These are phyloP conservation scores for Eudemis profundana DNA, from an alignment of 2,888 invertebrate species.

Conservation along the genomic window DNA sequence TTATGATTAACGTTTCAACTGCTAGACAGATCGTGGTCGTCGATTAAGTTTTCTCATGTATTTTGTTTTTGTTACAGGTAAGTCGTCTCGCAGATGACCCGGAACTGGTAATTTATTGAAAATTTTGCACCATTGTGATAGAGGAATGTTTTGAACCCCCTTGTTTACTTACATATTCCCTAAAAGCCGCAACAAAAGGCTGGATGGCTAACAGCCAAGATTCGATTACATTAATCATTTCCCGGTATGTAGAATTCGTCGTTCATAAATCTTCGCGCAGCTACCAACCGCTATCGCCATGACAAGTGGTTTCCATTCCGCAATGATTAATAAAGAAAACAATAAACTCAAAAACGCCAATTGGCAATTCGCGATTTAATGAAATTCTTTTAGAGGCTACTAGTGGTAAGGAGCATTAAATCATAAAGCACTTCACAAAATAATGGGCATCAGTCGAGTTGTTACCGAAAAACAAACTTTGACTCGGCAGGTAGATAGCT, in stretches of 20 bases:
- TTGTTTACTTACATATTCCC: slow-evolving; percentile 50
- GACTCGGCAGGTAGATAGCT: slow-evolving; percentile 22
- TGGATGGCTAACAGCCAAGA: slow-evolving; percentile 70
- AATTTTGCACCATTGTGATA: slow-evolving; percentile 3
- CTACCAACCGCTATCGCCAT: slow-evolving; percentile 35
- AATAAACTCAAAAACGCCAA: slow-evolving; percentile 32
- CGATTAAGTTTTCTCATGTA: slow-evolving; percentile 24
- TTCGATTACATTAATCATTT: slow-evolving; percentile 71
- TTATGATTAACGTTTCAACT: slow-evolving; percentile 26
- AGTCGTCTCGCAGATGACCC: slow-evolving; percentile 45
- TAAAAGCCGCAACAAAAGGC: slow-evolving; percentile 67
- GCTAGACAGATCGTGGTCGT: slow-evolving; percentile 9
- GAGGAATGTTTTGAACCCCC: slow-evolving; percentile 14
- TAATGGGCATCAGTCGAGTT: slow-evolving; percentile 23
- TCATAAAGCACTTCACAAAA: slow-evolving; percentile 37
- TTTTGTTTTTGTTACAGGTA: slow-evolving; percentile 68
- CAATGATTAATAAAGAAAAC: slow-evolving; percentile 33
- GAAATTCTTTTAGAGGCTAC: slow-evolving; percentile 41
- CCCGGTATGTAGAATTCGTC: slow-evolving; percentile 62
- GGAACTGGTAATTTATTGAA: slow-evolving; percentile 36
- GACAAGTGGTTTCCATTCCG: slow-evolving; percentile 38
- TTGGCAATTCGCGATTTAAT: slow-evolving; percentile 37
- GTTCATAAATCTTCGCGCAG: slow-evolving; percentile 61
- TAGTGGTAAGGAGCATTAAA: slow-evolving; percentile 35
- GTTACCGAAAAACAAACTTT: slow-evolving; percentile 30